phyloP scores from a whole-genome alignment of 2,113 vertebrate genomes.

The Trichomycterus rosablanca region DNA sequence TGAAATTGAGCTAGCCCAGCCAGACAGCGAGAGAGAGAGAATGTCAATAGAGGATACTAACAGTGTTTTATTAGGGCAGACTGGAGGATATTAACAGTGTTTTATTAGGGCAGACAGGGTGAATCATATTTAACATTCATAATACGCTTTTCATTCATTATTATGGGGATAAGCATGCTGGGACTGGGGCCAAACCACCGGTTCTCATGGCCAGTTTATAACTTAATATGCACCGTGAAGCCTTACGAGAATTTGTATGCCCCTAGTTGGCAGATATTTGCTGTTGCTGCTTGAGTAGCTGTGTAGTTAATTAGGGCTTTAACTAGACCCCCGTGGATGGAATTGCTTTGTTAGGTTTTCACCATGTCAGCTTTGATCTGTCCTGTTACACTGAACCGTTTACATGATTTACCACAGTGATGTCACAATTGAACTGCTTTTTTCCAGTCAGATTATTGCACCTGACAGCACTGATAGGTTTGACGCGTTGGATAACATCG shows the following conservation, averaged over 20 bases:
- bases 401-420: constrained; percentile 10
- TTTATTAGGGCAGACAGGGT: constrained; percentile 39
- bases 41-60: constrained; percentile 40
- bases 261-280: constrained; percentile 20
- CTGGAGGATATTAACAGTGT: constrained; percentile 42
- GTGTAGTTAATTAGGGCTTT: constrained; percentile 33
- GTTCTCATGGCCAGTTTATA: constrained; percentile 49
- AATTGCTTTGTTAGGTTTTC: constrained; percentile 14
- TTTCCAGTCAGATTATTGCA: background rate
- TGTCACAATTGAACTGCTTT: constrained; percentile 15
- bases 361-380: constrained; percentile 13
- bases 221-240: constrained; percentile 43
- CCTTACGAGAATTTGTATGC: constrained; percentile 27
- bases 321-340: background rate
- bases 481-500: constrained; percentile 7
- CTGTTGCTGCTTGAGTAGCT: constrained; percentile 9
- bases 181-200: constrained; percentile 42
- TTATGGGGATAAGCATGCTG: constrained; percentile 34
- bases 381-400: background rate
- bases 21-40: constrained; percentile 3
- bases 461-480: constrained; percentile 5
- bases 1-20: background rate
- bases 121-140: constrained; percentile 43
- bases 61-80: constrained; percentile 39
- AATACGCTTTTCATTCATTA: constrained; percentile 48